These are phyloP conservation scores for Sycophila sp. DNA, from an alignment of 1,140 invertebrate species.

Conservation along the genomic window DNA sequence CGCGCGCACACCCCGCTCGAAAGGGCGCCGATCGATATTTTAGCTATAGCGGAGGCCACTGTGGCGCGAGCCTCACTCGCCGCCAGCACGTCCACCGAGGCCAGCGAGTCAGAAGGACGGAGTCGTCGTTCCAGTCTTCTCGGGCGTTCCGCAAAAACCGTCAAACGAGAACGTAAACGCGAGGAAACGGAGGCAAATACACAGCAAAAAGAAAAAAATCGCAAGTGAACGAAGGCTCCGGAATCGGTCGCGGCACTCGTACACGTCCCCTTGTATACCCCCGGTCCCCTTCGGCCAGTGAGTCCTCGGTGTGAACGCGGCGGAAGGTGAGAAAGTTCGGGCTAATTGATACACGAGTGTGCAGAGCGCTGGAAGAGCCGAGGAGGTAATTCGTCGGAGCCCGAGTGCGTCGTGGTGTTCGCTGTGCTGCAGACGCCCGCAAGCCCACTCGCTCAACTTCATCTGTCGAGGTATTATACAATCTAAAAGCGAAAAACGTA, in stretches of 20 bases:
- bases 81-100: slow-evolving; percentile 38
- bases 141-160: neutral
- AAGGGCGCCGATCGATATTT: slow-evolving; percentile 61
- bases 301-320: neutral
- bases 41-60: slow-evolving; percentile 56
- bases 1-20: neutral
- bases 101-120: slow-evolving; percentile 43
- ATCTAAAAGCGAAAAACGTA: too few species aligned
- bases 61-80: slow-evolving; percentile 55
- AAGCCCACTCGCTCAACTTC: neutral
- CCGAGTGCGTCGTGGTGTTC: neutral
- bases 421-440: neutral
- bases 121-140: slow-evolving; percentile 22
- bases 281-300: too few species aligned
- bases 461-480: slow-evolving; percentile 14
- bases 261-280: too few species aligned
- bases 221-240: too few species aligned
- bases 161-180: neutral
- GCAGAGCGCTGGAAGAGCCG: neutral
- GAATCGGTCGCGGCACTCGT: neutral
- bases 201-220: neutral
- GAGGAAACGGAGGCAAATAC: neutral
- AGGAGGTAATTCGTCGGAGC: neutral
- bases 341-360: neutral
- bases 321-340: neutral